Evolutionary conservation across 92 coral and sea anemone genomes (phyloP), one percentile per base, ranked within the genome.

Genomic region (Chrysogorgia sp.): DNA sequence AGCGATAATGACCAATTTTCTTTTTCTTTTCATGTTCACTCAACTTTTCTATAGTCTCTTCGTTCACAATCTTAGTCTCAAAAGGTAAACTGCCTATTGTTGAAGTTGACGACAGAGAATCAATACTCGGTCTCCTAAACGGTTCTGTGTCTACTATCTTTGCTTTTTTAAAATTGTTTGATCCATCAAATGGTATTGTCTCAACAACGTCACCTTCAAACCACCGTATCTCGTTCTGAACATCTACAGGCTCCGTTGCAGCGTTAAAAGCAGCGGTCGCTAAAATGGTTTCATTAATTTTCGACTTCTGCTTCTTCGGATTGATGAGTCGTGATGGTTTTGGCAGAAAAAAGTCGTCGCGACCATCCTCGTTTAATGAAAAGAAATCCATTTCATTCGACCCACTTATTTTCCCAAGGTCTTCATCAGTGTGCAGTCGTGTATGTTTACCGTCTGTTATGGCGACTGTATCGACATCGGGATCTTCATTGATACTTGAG

Each of bases 191-290:
- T 23, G 34, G 29, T 29, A 31, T 57, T 23, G 63, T 23, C 17
- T 57, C 63, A 57, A 57, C 23, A 7, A 57, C 32, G 31, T 74
- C 67, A 17, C 85, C 88, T 78, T 92, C 97, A 72, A 91, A 90
- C 99, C 97, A 92, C 47, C 83, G 77, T 14, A 82, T 77, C 0
- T 92, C 89, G 78, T 83, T 87, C 10, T 70, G 74, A 50, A 82
- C 70, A 76, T 96, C 99, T 19, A 92, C 97, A 19, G 88, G 71
- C 25, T 96, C 97, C 80, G 89, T 45, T 26, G 92, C 99, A 41
- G 93, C 99, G 34, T 96, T 85, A 21, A 91, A 88, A 6, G 97
- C 99, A 1, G 97, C 99, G 41, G 88, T 90, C 0, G 97, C 99
- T 55, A 96, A 78, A 1, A 96, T 92, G 7, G 91, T 90, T 76